Base-by-base conservation (phyloP, 2,113 vertebrate species). In the Neotragus moschatus region DNA sequence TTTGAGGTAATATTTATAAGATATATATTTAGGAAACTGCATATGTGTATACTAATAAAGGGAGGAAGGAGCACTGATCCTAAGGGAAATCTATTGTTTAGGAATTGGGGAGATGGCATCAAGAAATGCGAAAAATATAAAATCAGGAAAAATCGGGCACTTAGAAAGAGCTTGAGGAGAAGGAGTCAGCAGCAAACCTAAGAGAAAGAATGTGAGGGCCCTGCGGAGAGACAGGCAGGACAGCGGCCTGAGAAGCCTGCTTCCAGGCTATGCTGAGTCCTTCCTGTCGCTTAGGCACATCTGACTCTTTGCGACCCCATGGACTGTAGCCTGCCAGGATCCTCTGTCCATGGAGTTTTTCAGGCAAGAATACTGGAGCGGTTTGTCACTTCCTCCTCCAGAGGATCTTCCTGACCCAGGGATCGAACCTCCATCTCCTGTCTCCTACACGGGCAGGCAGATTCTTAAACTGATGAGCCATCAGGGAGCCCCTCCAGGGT, bases 221-320 rank as follows among this genome's bases (percentile, higher is more conserved):
- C 30, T 2, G 11, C 49, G 33, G 19, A 30, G 66, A 58, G 14
- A 26, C 5, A 0, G 4, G 15, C 26, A 55, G 36, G n/a, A 17
- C 19, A 33, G 49, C 1, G n/a, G 16, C 6, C 5, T 0, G 4
- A 21, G 16, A 0, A 0, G 1, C 26, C 87, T 25, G 17, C 45
- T 23, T n/a, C 26, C 21, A 7, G 15, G 33, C 55, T 7, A 8
- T 0, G 7, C 33, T 2, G 70, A 26, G 21, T 11, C 60, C 25
- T 17, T 79, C 30, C 45, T 7, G 14, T 63, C 1, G 6, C 36
- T 13, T 3, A 43, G 11, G 36, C 36, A 25, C 23, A 7, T 25
- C 21, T 26, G 36, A 13, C 36, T 43, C 70, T 73, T 2, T 13
- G 9, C 1, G 12, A 43, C 70, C 11, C 36, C 23, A 4, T 1